phyloP scores from a whole-genome alignment of 2,797 vertebrate species.

The Mastacembelus armatus region DNA sequence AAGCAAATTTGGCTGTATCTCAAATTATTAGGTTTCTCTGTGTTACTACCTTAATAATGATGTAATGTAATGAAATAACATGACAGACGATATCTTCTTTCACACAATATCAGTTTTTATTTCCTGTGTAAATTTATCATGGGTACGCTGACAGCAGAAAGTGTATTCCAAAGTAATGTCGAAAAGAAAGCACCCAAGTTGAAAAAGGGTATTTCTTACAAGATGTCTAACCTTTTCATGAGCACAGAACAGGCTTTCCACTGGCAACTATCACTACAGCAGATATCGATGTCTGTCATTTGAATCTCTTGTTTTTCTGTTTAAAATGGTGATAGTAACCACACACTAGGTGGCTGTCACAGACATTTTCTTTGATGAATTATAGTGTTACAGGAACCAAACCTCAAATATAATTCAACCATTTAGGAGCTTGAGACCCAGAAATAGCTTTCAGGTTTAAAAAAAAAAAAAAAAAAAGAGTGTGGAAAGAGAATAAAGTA shows the following conservation, averaged over 20 bases:
- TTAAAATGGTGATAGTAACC: conserved; percentile 40
- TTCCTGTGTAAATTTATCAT: conserved; percentile 7
- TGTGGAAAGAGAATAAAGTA: conserved; percentile 51
- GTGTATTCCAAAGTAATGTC: neutral
- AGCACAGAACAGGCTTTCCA: conserved; percentile 11
- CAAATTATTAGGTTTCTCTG: too few species aligned
- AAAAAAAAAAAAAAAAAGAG: conserved; percentile 48
- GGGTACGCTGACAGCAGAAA: conserved; percentile 13
- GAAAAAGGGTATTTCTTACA: conserved; percentile 23
- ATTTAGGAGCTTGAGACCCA: conserved; percentile 56
- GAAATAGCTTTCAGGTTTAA: conserved; percentile 67
- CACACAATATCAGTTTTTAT: neutral
- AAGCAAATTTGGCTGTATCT: too few species aligned
- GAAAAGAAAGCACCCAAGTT: conserved; percentile 11
- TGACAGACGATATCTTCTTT: neutral
- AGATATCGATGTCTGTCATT: conserved; percentile 13
- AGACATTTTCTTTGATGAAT: conserved; percentile 67
- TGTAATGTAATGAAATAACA: too few species aligned
- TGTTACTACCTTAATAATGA: too few species aligned
- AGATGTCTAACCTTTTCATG: conserved; percentile 30
- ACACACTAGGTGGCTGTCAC: conserved; percentile 54
- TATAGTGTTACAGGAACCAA: conserved; percentile 49
- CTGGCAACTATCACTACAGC: conserved; percentile 20
- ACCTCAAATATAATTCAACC: conserved; percentile 64
- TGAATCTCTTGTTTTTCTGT: conserved; percentile 28